Evolutionary conservation across 2,113 vertebrate genomes (phyloP), one percentile per base, ranked within the genome.

Genomic region (Fukomys damarensis): DNA sequence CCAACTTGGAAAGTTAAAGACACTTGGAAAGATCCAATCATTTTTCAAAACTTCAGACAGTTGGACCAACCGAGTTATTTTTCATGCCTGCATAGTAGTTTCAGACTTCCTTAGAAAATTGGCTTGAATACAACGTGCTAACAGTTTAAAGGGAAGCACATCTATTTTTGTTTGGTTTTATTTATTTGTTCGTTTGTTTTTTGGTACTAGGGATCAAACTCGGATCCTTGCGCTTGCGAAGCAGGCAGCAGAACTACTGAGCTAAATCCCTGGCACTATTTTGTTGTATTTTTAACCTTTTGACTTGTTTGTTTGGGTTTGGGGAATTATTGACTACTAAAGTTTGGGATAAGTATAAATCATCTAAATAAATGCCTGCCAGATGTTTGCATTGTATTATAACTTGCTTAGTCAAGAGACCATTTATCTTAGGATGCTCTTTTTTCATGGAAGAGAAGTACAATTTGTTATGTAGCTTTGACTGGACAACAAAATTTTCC

Each of bases 61-160:
- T 54, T 86, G 49, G 52, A 80, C 59, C 54, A 24, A 59, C n/a
- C 8, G 41, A 87, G 76, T 46, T n/a, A 68, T 82, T 95, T 72
- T 92, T 96, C 56, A 87, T 96, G 46, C 49, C 70, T 84, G 13
- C 46, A 63, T 59, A 91, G 24, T 74, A 84, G 86, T 87, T 91
- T 61, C 77, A 91, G 87, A 38, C 11, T 49, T 56, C 38, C 59
- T 59, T 68, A 88, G 49, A 4, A 89, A 74, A 30, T n/a, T 91
- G 43, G 16, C n/a, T 85, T 88, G 63, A 85, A 59, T 79, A 79
- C n/a, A 93, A 17, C 49, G 12, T 81, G 41, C 5, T 26, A 85
- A 89, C 11, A 16, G 8, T 82, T 74, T 91, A 91, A 79, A 87
- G 14, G 56, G 49, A 91, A 58, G n/a, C 14, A 32, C 30, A 72